A percentile compares a stretch with the other conserved stretches of the same genome.
Conservation (phyloP, 2,113 vertebrate genomes). For the Scomber scombrus region DNA sequence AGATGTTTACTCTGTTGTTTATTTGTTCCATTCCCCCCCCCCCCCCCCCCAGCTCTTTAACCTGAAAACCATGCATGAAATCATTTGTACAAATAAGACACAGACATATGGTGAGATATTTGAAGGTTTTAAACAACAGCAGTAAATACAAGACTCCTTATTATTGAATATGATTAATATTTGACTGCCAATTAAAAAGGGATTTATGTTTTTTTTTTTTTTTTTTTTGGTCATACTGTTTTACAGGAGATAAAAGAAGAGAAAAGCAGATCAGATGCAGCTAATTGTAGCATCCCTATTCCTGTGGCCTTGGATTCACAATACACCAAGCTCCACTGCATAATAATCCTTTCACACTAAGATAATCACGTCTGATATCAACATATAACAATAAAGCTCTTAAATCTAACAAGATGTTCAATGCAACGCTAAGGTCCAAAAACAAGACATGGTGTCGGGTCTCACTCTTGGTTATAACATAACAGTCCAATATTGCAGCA, state of each 20-base stretch:
- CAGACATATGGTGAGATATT: neutral
- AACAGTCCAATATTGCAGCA: neutral
- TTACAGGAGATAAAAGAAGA: conserved; percentile 48
- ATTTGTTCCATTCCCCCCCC: conserved; percentile 6
- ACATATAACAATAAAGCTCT: conserved; percentile 21
- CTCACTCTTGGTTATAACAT: neutral
- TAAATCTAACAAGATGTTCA: conserved; percentile 4
- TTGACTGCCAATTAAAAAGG: conserved; percentile 52
- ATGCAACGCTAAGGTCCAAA: neutral
- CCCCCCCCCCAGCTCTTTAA: neutral
- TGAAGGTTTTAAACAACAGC: neutral
- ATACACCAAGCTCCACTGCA: conserved; percentile 26
- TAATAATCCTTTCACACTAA: conserved; percentile 43
- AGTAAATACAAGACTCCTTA: conserved; percentile 15
- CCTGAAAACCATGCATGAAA: conserved; percentile 19
- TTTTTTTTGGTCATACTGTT: neutral
- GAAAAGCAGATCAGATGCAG: conserved; percentile 28
- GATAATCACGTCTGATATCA: conserved; percentile 31
- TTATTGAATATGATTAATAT: conserved; percentile 34
- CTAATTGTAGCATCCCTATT: conserved; percentile 42
- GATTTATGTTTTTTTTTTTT: conserved; percentile 16
- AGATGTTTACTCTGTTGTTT: neutral
- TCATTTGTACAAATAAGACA: conserved; percentile 23
- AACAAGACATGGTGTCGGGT: conserved; percentile 8
- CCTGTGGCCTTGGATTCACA: conserved; percentile 55